Conservation (phyloP, 2,888 invertebrate genomes). For the Drosophila austrosaltans region DNA sequence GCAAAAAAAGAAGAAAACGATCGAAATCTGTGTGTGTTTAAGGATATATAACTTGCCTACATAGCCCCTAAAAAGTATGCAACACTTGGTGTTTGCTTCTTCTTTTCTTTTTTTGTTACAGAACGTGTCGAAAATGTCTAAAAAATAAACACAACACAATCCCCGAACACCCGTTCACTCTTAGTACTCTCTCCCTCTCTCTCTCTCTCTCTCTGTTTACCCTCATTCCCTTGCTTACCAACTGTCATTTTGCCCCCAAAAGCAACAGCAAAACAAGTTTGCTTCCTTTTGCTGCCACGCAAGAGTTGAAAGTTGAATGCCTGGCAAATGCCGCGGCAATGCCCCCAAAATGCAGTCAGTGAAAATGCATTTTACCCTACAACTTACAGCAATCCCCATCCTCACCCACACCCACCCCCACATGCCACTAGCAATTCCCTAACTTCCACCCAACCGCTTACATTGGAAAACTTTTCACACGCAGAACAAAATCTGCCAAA, state of each 20-base stretch:
- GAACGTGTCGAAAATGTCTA: constrained; percentile 39
- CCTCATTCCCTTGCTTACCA: constrained; percentile 15
- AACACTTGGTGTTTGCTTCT: constrained; percentile 54
- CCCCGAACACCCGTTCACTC: too few species aligned
- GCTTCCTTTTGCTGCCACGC: constrained; percentile 37
- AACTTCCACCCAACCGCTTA: constrained; percentile 12
- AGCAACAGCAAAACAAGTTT: constrained; percentile 37
- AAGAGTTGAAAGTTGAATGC: constrained; percentile 82
- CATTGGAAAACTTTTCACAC: constrained; percentile 64
- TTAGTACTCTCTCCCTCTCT: neutral
- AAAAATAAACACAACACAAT: constrained; percentile 18
- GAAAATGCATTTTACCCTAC: constrained; percentile 55
- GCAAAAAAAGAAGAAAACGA: neutral
- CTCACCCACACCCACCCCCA: constrained; percentile 3
- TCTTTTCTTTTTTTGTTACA: neutral
- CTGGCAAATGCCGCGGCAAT: constrained; percentile 79
- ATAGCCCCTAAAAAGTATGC: constrained; percentile 39
- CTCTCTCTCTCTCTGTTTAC: too few species aligned
- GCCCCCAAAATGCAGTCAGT: constrained; percentile 56
- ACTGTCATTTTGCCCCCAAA: constrained; percentile 56
- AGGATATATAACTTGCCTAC: constrained; percentile 30
- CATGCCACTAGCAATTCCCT: constrained; percentile 8
- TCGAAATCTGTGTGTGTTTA: constrained; percentile 4
- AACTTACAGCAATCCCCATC: neutral
- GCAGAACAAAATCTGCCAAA: constrained; percentile 57